A percentile compares a stretch with the other conserved stretches of the same genome.
These are phyloP conservation scores for Oriolus oriolus DNA, from an alignment of 2,113 vertebrate genomes.

Conservation along the genomic window DNA sequence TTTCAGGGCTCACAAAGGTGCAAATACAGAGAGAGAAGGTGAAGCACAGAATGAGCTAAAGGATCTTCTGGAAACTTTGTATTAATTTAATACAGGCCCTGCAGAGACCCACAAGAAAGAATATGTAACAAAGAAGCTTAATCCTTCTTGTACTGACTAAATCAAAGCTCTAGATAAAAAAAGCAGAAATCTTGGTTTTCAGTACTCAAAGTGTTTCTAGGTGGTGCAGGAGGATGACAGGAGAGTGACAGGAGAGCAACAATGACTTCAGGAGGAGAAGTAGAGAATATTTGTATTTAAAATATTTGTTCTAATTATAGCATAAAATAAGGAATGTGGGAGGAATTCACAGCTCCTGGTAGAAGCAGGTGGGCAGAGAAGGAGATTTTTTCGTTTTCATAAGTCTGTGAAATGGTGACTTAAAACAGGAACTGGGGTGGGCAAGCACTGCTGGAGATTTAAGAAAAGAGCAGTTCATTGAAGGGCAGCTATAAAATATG, in stretches of 20 bases:
- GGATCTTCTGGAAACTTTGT: not conserved
- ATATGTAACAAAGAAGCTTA: not conserved
- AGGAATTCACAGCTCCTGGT: not conserved
- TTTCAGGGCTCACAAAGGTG: not conserved
- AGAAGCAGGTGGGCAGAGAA: constrained; percentile 17
- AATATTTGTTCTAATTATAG: constrained; percentile 52
- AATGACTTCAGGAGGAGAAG: not conserved
- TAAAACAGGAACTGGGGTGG: not conserved
- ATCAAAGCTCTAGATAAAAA: not conserved
- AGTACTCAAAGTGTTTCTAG: not conserved
- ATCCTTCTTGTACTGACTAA: not conserved
- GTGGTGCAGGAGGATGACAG: not conserved
- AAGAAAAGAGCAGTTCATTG: not conserved
- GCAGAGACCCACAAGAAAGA: not conserved
- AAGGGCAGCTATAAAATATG: not conserved
- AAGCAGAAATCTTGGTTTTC: not conserved
- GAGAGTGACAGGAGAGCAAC: not conserved
- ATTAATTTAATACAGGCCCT: not conserved
- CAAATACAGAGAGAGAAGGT: not conserved
- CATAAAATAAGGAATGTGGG: not conserved
- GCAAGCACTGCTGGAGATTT: not conserved
- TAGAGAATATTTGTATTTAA: constrained; percentile 24
- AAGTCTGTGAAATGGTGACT: not conserved
- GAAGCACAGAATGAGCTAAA: not conserved
- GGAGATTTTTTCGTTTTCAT: not conserved